Conservation (phyloP, 2,797 vertebrate genomes). For the Lepus oiostolus region DNA sequence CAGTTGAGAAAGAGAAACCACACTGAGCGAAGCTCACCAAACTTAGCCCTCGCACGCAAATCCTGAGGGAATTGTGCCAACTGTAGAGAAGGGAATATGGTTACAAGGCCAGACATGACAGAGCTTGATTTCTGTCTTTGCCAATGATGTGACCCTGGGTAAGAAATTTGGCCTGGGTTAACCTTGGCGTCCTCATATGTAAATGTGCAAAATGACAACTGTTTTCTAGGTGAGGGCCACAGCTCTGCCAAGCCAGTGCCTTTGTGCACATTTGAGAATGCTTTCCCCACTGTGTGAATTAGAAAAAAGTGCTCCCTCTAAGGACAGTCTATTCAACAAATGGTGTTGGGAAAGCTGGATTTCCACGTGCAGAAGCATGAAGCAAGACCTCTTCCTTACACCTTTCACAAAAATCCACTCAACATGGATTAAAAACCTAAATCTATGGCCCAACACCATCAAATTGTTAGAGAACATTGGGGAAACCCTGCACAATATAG, state of each 20-base stretch:
- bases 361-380: no score
- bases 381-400: no score
- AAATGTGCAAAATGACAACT: neutral
- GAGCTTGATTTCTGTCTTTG: neutral
- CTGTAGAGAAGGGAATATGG: neutral
- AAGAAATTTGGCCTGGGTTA: constrained; percentile 14
- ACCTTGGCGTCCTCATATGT: neutral
- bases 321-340: no score
- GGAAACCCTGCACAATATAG: no score
- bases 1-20: constrained; percentile 32
- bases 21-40: neutral
- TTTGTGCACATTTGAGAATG: neutral
- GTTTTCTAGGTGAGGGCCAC: neutral
- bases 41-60: neutral
- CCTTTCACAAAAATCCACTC: no score
- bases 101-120: neutral
- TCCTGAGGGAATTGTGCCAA: neutral
- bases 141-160: neutral
- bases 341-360: no score
- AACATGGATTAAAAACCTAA: no score
- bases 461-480: no score
- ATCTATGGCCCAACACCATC: no score
- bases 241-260: neutral
- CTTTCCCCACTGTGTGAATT: neutral
- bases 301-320: neutral